Conservation (phyloP, 2,888 invertebrate genomes). For the Steromphala cineraria region DNA sequence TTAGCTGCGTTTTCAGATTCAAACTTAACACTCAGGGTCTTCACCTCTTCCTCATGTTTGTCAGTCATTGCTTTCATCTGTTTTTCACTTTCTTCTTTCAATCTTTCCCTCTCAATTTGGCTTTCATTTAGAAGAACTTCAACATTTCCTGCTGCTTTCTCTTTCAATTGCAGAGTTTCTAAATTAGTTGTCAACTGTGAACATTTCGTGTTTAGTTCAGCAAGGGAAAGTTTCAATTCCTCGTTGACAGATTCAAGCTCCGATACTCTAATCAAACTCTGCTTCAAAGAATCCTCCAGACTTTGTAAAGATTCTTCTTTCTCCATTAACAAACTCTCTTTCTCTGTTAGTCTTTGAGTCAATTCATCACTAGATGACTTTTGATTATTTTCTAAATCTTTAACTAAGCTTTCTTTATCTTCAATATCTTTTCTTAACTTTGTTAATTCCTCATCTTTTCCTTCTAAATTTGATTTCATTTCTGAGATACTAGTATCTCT, state of each 20-base stretch:
- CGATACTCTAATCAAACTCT: slow-evolving; percentile 12
- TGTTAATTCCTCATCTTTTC: slow-evolving; percentile 17
- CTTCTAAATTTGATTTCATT: slow-evolving; percentile 4
- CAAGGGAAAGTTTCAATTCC: slow-evolving; percentile 23
- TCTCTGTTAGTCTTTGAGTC: slow-evolving; percentile 1
- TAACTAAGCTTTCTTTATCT: slow-evolving; percentile 18
- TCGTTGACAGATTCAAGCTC: slow-evolving; percentile 27
- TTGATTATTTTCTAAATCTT: slow-evolving; percentile 18
- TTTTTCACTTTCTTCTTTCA: slow-evolving; percentile 34
- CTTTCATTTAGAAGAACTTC: slow-evolving; percentile 27
- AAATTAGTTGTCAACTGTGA: slow-evolving; percentile 15
- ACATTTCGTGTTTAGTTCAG: slow-evolving; percentile 24
- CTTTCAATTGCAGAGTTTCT: slow-evolving; percentile 11
- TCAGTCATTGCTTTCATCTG: slow-evolving; percentile 30
- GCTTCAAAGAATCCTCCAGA: slow-evolving; percentile 20
- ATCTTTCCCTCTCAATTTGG: slow-evolving; percentile 22
- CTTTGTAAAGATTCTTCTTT: slow-evolving; percentile 25
- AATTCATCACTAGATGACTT: neutral
- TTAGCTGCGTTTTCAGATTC: slow-evolving; percentile 64
- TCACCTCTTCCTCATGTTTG: slow-evolving; percentile 42
- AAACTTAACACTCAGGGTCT: slow-evolving; percentile 42
- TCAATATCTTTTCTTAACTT: slow-evolving; percentile 14
- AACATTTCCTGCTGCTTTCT: neutral
- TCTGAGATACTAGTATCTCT: slow-evolving; percentile 23
- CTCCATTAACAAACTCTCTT: slow-evolving; percentile 14